Percentiles rank a stretch among this genome's conserved stretches.
These are phyloP conservation scores for Drosophila elegans DNA, from an alignment of 1,140 invertebrate genomes.

Conservation along the genomic window DNA sequence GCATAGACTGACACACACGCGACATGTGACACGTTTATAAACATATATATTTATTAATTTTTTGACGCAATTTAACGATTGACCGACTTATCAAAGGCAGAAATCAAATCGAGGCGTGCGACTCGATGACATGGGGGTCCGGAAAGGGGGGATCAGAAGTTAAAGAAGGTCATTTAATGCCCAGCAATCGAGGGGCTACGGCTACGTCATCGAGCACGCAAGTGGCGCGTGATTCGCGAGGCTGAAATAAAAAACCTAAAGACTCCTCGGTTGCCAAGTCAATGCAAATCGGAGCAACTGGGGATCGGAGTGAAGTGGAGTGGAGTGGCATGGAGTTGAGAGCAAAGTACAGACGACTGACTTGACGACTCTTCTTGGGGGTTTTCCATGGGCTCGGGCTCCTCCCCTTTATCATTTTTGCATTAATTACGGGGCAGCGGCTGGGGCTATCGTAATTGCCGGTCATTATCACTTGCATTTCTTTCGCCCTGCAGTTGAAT, in stretches of 20 bases:
- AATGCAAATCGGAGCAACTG: slow-evolving; percentile 31
- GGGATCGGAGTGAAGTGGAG: slow-evolving; percentile 6
- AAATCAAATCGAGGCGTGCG: slow-evolving; percentile 47
- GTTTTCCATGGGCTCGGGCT: slow-evolving; percentile 60
- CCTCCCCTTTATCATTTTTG: slow-evolving; percentile 51
- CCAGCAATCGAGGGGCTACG: slow-evolving; percentile 4
- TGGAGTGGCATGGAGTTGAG: slow-evolving; percentile 6
- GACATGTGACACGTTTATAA: slow-evolving; percentile 44
- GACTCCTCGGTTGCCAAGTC: slow-evolving; percentile 44
- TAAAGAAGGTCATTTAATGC: slow-evolving; percentile 46
- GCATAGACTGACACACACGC: slow-evolving; percentile 13
- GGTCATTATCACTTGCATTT: slow-evolving; percentile 58
- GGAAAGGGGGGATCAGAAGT: not conserved
- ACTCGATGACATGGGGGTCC: slow-evolving; percentile 9
- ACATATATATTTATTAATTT: not conserved
- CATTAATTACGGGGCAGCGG: slow-evolving; percentile 54
- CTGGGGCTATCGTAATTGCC: slow-evolving; percentile 51
- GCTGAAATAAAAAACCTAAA: slow-evolving; percentile 18
- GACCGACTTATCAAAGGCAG: slow-evolving; percentile 50
- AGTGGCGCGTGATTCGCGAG: slow-evolving; percentile 47
- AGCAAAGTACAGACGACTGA: slow-evolving; percentile 61
- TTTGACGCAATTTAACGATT: slow-evolving; percentile 44
- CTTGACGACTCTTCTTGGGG: slow-evolving; percentile 50
- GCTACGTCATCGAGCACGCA: slow-evolving; percentile 66
- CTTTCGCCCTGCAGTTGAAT: slow-evolving; percentile 57